These are phyloP conservation scores for Cylloceria caligata DNA, from an alignment of 2,888 invertebrate genomes.

Conservation along the genomic window DNA sequence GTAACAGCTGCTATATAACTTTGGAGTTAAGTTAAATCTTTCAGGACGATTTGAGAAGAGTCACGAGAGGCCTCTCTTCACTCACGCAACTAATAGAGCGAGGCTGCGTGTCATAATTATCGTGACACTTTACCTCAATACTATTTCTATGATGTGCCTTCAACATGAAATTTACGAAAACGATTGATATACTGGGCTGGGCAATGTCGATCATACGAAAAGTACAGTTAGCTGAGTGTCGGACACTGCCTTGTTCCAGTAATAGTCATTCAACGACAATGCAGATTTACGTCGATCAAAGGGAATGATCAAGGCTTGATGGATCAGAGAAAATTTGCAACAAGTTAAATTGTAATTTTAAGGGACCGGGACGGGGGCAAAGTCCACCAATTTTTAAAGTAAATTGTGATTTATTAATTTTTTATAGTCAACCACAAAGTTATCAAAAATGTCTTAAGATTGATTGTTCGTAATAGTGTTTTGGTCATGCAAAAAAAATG, in stretches of 20 bases:
- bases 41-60: not conserved
- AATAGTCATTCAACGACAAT: constrained; percentile 18
- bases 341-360: not conserved
- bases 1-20: no score
- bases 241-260: not conserved
- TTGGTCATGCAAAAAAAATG: no score
- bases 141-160: constrained; percentile 33
- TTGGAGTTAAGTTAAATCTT: not conserved
- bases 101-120: constrained; percentile 37
- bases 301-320: not conserved
- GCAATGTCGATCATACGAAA: constrained; percentile 5
- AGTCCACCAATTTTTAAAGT: no score
- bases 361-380: no score
- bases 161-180: constrained; percentile 36
- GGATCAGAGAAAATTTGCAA: not conserved
- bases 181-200: not conserved
- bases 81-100: constrained; percentile 50
- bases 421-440: no score
- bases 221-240: constrained; percentile 41
- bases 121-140: constrained; percentile 39
- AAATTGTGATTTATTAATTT: no score
- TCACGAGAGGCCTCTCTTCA: constrained; percentile 13
- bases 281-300: not conserved
- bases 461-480: no score
- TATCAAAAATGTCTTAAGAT: no score